Evolutionary conservation across 1,140 invertebrate genomes (phyloP).

Genomic region (Brachionus koreanus): DNA sequence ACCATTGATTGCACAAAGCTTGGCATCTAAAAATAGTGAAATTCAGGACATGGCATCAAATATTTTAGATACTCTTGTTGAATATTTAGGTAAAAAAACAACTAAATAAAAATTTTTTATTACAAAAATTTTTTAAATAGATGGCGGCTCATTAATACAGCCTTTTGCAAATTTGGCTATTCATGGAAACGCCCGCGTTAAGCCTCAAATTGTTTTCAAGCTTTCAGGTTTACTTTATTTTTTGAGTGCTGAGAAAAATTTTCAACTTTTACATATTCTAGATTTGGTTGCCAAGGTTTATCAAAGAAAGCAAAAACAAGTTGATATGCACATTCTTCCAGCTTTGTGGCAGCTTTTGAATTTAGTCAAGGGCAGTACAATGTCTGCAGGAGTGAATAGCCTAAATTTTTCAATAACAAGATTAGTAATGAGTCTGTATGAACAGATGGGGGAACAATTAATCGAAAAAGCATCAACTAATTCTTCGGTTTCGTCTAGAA

Average conservation of each 20-base stretch:
- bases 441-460: constrained; percentile 51
- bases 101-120: background rate
- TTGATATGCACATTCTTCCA: constrained; percentile 55
- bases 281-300: constrained; percentile 55
- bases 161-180: constrained; percentile 54
- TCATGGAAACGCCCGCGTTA: constrained; percentile 52
- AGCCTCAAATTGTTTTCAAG: constrained; percentile 55
- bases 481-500: constrained; percentile 50
- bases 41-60: constrained; percentile 52
- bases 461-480: constrained; percentile 52
- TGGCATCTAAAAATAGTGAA: constrained; percentile 58
- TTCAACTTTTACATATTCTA: constrained; percentile 46
- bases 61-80: constrained; percentile 52
- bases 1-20: constrained; percentile 52
- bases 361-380: constrained; percentile 48
- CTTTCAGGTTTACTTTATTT: constrained; percentile 51
- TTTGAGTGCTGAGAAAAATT: background rate
- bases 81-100: constrained; percentile 52
- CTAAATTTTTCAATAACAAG: constrained; percentile 50
- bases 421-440: constrained; percentile 50
- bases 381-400: constrained; percentile 51
- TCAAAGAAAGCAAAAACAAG: constrained; percentile 53
- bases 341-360: constrained; percentile 55
- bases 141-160: constrained; percentile 52
- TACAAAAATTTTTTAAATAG: constrained; percentile 46